phyloP scores from a whole-genome alignment of 2,888 invertebrate species.

The Macroteleia sp. region DNA sequence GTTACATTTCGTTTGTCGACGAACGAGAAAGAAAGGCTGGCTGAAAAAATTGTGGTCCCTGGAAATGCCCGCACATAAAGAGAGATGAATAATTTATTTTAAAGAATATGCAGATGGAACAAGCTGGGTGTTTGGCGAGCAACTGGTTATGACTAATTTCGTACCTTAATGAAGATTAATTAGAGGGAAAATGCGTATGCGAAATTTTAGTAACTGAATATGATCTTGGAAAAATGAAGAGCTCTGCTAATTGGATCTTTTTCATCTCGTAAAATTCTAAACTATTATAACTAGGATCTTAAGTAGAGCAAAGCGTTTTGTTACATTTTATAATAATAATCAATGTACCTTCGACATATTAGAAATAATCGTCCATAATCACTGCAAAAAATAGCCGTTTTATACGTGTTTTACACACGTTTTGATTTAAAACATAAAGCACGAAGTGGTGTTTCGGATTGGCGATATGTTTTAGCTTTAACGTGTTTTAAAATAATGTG shows the following conservation, averaged over 20 bases:
- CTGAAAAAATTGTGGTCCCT: conserved; percentile 8
- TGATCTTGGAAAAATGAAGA: conserved; percentile 22
- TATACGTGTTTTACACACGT: too few species aligned
- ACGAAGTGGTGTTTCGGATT: too few species aligned
- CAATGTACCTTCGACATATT: conserved; percentile 13
- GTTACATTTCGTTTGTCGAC: neutral
- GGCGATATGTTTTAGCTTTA: too few species aligned
- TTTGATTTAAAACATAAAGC: too few species aligned
- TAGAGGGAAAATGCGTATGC: conserved; percentile 29
- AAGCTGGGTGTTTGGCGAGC: conserved; percentile 10
- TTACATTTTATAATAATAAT: conserved; percentile 25
- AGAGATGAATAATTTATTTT: conserved; percentile 33
- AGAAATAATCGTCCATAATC: too few species aligned
- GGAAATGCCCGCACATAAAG: neutral
- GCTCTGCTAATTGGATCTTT: conserved; percentile 20
- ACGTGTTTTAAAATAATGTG: too few species aligned
- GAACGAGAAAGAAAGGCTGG: neutral
- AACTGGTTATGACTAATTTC: conserved; percentile 46
- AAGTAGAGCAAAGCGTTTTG: conserved; percentile 23
- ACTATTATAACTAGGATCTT: neutral
- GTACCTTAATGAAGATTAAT: conserved; percentile 48
- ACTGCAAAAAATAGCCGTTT: too few species aligned
- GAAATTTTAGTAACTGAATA: conserved; percentile 28
- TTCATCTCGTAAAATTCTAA: conserved; percentile 8
- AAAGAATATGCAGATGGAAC: conserved; percentile 20